Conservation (phyloP, 2,888 invertebrate species). For the Anodontia alba region DNA sequence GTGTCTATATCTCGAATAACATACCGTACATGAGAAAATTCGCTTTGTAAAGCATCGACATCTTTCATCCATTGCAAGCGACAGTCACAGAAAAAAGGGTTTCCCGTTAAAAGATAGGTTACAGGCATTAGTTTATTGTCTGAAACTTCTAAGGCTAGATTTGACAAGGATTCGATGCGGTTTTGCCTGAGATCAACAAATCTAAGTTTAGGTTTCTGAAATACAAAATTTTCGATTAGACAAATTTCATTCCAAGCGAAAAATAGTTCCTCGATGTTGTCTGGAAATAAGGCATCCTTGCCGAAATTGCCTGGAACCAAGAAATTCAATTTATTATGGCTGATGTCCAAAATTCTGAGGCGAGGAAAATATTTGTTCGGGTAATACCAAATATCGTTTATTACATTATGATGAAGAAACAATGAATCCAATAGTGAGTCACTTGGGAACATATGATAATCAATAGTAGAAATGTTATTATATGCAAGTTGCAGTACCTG, state of each 20-base stretch:
- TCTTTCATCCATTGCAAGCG: not conserved
- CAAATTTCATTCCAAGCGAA: not conserved
- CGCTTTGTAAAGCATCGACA: not conserved
- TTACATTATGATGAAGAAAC: not conserved
- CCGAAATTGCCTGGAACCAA: not conserved
- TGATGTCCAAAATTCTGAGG: not conserved
- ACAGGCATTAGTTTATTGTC: not conserved
- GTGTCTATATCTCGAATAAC: not conserved
- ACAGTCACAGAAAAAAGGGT: constrained; percentile 18
- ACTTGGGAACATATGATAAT: not conserved
- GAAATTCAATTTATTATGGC: not conserved
- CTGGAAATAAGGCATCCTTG: not conserved
- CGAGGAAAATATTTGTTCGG: not conserved
- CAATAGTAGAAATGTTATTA: not conserved
- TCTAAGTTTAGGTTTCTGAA: not conserved
- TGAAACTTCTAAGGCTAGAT: not conserved
- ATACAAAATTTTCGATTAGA: not conserved
- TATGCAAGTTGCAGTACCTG: not conserved
- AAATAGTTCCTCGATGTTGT: not conserved
- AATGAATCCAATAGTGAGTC: not conserved
- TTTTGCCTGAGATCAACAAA: not conserved
- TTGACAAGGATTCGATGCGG: not conserved
- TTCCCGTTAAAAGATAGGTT: not conserved
- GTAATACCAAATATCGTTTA: not conserved
- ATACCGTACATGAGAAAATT: not conserved